phyloP scores from a whole-genome alignment of 2,113 vertebrate genomes.

The Hoplias malabaricus region DNA sequence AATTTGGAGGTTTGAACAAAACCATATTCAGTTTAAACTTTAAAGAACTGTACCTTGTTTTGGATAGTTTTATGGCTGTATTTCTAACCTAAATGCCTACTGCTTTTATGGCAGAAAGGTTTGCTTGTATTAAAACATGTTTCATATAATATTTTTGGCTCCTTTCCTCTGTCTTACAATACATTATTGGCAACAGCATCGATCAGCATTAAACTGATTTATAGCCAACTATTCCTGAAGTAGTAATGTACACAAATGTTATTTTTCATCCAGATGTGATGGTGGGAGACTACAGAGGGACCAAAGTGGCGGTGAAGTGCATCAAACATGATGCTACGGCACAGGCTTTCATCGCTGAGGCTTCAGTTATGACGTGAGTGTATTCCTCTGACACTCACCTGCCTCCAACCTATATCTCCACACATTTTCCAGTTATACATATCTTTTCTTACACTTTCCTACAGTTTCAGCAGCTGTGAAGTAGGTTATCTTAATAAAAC shows the following conservation, averaged over 20 bases:
- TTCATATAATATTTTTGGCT: too few species aligned
- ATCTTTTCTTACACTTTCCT: not conserved
- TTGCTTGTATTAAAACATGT: too few species aligned
- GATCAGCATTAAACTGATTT: too few species aligned
- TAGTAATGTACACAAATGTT: too few species aligned
- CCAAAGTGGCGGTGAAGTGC: slow-evolving; percentile 95
- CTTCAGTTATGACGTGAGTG: slow-evolving; percentile 96
- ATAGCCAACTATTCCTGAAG: too few species aligned
- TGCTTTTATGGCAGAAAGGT: too few species aligned
- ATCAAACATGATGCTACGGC: slow-evolving; percentile 95
- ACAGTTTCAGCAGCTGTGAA: not conserved
- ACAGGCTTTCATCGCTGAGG: slow-evolving; percentile 92
- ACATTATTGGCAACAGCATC: too few species aligned
- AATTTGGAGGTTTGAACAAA: slow-evolving; percentile 98
- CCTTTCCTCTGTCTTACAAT: too few species aligned
- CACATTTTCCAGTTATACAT: not conserved
- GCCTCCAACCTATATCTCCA: not conserved
- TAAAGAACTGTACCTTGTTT: too few species aligned
- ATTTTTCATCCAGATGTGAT: slow-evolving; percentile 81
- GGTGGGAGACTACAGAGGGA: slow-evolving; percentile 91
- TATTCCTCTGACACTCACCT: not conserved
- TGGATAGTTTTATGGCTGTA: too few species aligned
- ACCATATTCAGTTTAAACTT: too few species aligned
- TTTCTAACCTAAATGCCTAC: too few species aligned
- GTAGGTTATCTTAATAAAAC: not conserved